Percentiles rank a stretch among this genome's conserved stretches.
Evolutionary conservation across 2,113 vertebrate species (phyloP).

Genomic region (Zosterops lateralis): DNA sequence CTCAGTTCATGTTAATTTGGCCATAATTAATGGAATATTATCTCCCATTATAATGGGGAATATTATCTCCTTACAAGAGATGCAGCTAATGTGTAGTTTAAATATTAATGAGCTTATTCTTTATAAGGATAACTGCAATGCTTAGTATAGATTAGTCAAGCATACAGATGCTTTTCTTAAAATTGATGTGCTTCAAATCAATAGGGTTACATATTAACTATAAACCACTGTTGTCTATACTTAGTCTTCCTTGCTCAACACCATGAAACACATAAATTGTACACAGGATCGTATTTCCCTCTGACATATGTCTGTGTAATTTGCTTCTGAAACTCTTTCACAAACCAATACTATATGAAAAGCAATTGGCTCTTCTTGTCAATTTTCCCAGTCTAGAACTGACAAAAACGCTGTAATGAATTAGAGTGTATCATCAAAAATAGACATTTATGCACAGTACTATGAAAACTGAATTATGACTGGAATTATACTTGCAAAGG

Average conservation of each 20-base stretch:
- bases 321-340: background rate
- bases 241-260: background rate
- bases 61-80: background rate
- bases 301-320: background rate
- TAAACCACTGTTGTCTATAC: background rate
- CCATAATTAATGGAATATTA: background rate
- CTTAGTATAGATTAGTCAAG: background rate
- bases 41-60: background rate
- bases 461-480: background rate
- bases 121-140: background rate
- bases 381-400: background rate
- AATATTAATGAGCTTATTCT: conserved; percentile 44
- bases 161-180: background rate
- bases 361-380: background rate
- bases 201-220: background rate
- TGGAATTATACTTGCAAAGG: background rate
- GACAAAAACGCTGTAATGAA: conserved; percentile 6
- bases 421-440: background rate
- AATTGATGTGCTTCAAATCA: background rate
- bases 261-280: background rate
- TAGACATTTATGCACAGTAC: background rate
- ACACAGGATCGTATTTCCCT: background rate
- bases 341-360: background rate
- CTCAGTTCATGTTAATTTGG: background rate
- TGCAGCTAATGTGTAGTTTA: background rate